These are phyloP conservation scores for Paracyclopina nana DNA, from an alignment of 1,140 invertebrate species.

Conservation along the genomic window DNA sequence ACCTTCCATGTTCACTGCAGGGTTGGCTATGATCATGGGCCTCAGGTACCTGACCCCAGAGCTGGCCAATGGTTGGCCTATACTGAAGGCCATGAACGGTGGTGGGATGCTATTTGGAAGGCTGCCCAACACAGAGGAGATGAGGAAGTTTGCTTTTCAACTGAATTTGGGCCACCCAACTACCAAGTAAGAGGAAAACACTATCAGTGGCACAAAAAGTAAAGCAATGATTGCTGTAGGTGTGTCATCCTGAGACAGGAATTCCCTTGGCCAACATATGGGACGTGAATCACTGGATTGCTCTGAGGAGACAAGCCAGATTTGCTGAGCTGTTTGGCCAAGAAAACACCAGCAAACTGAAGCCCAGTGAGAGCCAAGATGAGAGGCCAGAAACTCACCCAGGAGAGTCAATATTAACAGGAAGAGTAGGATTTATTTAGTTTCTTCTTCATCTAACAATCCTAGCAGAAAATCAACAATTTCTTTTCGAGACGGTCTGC, in stretches of 20 bases:
- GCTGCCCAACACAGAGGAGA: neutral
- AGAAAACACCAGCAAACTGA: conserved; percentile 5
- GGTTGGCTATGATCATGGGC: conserved; percentile 15
- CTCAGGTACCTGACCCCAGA: conserved; percentile 8
- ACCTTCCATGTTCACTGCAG: conserved; percentile 4
- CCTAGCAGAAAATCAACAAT: no score
- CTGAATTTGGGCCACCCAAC: conserved; percentile 9
- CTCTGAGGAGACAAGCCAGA: conserved; percentile 7
- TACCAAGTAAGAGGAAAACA: conserved; percentile 7
- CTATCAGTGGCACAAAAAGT: neutral
- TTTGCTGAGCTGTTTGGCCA: conserved; percentile 8
- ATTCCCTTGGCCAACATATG: neutral
- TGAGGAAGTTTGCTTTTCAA: conserved; percentile 2
- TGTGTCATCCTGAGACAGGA: conserved; percentile 3
- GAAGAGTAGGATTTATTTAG: no score
- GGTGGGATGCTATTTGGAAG: conserved; percentile 11
- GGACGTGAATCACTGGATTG: conserved; percentile 13
- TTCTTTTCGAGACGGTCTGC: no score
- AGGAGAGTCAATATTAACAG: neutral
- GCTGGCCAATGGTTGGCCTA: neutral
- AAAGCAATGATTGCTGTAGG: neutral
- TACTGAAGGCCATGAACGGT: conserved; percentile 12
- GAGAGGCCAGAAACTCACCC: neutral
- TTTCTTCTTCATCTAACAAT: no score
- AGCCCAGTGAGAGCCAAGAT: conserved; percentile 3